These are phyloP conservation scores for Cyanoderma ruficeps DNA, from an alignment of 2,113 vertebrate species.

Conservation along the genomic window DNA sequence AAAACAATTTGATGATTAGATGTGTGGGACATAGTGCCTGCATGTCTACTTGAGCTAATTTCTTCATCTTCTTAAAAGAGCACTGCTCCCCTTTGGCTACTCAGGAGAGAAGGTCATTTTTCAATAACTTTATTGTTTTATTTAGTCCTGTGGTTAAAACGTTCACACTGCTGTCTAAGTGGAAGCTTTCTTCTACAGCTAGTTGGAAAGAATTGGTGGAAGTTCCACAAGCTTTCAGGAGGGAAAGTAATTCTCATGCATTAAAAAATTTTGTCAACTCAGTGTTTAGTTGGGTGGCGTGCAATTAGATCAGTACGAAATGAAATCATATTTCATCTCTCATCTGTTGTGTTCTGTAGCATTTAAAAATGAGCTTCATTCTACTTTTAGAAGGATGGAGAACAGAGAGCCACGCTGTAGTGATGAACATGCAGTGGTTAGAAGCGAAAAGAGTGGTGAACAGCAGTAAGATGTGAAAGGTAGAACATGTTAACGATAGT, in stretches of 20 bases:
- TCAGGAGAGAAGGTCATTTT: slow-evolving; percentile 69
- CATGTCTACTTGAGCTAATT: slow-evolving; percentile 73
- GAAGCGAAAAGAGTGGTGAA: neutral
- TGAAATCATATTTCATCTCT: neutral
- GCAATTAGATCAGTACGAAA: neutral
- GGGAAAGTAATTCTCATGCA: neutral
- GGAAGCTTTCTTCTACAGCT: neutral
- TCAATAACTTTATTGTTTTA: slow-evolving; percentile 61
- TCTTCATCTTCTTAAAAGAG: slow-evolving; percentile 70
- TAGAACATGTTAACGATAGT: neutral
- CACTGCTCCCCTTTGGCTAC: slow-evolving; percentile 67
- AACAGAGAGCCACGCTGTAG: neutral
- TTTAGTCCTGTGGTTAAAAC: neutral
- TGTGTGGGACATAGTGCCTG: slow-evolving; percentile 70
- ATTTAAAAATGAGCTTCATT: neutral
- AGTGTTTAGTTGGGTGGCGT: neutral
- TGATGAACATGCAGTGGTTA: neutral
- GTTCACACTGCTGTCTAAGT: neutral
- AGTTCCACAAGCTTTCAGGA: neutral
- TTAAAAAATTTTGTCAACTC: neutral
- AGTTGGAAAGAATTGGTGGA: neutral
- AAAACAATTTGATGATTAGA: slow-evolving; percentile 66
- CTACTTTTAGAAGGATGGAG: neutral
- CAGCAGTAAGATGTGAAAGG: neutral
- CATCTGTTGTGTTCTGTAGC: neutral